Percentiles rank a stretch among this genome's conserved stretches.
Evolutionary conservation across 2,888 invertebrate genomes (phyloP).

Genomic region (Dynastes hyllus): DNA sequence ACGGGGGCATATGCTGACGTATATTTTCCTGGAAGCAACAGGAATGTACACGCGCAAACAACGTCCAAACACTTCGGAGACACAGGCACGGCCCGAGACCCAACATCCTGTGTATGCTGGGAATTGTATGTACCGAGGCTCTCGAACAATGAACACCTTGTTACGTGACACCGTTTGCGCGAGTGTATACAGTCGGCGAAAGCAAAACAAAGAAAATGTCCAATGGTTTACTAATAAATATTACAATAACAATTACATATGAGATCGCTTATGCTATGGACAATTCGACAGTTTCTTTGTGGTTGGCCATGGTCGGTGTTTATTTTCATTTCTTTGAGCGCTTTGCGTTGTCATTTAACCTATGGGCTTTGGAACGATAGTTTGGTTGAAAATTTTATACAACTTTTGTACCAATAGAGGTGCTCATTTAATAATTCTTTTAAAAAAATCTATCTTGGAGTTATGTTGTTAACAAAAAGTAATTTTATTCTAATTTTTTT

Average conservation of each 20-base stretch:
- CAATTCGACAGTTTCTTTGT: neutral
- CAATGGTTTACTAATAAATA: constrained; percentile 17
- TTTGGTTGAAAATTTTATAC: too few species aligned
- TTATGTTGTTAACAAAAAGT: too few species aligned
- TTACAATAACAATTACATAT: constrained; percentile 15
- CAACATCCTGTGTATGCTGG: constrained; percentile 53
- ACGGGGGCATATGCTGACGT: constrained; percentile 41
- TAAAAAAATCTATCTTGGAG: too few species aligned
- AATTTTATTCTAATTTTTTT: too few species aligned
- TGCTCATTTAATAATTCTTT: too few species aligned
- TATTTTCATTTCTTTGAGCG: constrained; percentile 7
- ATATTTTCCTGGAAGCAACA: constrained; percentile 47
- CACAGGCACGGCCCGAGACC: constrained; percentile 46
- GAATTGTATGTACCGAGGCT: constrained; percentile 31
- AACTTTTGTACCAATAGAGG: too few species aligned
- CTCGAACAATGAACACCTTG: constrained; percentile 40
- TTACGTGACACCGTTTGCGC: constrained; percentile 33
- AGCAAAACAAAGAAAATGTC: constrained; percentile 28
- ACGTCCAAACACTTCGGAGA: constrained; percentile 48
- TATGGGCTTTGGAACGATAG: too few species aligned
- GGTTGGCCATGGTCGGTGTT: neutral
- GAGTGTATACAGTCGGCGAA: neutral
- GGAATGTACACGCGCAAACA: constrained; percentile 56
- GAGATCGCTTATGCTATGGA: neutral
- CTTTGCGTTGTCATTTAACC: neutral